Percentiles rank a stretch among this genome's conserved stretches.
Conservation (phyloP, 2,113 vertebrate genomes). For the Shinisaurus crocodilurus region DNA sequence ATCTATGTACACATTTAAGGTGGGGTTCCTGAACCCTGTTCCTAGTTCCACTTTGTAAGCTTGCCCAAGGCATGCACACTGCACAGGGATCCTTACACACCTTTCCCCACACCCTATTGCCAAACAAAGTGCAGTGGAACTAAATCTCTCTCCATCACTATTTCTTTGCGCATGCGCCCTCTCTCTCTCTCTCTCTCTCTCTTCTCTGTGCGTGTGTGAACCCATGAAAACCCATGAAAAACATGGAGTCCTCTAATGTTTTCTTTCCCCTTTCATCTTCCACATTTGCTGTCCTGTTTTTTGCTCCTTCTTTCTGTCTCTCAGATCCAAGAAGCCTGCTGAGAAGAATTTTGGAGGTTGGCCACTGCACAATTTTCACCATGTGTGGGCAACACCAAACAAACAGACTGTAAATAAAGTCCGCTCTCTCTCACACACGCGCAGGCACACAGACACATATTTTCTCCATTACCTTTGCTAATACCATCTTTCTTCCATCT, state of each 20-base stretch:
- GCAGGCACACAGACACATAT: constrained; percentile 71
- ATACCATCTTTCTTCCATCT: constrained; percentile 79
- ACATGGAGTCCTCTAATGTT: not conserved
- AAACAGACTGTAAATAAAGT: constrained; percentile 69
- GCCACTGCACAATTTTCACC: constrained; percentile 57
- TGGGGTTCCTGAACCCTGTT: not conserved
- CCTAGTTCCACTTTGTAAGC: not conserved
- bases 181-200: not conserved
- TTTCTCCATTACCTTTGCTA: constrained; percentile 80
- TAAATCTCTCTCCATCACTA: not conserved
- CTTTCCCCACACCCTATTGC: not conserved
- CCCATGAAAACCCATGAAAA: not conserved
- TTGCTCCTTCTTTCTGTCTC: not conserved
- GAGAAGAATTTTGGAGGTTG: constrained; percentile 52
- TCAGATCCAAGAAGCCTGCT: constrained; percentile 49
- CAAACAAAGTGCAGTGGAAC: not conserved
- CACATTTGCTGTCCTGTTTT: not conserved
- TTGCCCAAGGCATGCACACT: not conserved
- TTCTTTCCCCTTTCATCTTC: constrained; percentile 20
- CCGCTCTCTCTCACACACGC: constrained; percentile 44
- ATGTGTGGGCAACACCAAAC: constrained; percentile 70
- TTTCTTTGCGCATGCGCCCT: not conserved
- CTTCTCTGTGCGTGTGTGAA: not conserved
- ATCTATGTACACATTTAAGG: not conserved
- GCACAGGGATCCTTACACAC: not conserved